A percentile compares a stretch with the other conserved stretches of the same genome.
phyloP scores from a whole-genome alignment of 2,888 invertebrate species.

The Lochmaea capreae region DNA sequence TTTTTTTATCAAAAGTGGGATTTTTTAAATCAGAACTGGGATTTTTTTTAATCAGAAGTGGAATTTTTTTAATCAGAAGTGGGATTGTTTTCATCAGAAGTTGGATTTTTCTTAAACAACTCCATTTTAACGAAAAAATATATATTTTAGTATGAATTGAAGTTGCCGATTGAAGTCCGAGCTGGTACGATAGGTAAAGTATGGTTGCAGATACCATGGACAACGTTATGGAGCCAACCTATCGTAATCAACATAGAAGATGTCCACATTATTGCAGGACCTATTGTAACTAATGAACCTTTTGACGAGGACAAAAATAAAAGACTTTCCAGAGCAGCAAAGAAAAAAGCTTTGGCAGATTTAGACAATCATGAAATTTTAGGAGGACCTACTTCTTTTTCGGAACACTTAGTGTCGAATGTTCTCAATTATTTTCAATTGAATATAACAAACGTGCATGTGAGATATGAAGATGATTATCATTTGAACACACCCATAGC shows the following conservation, averaged over 20 bases:
- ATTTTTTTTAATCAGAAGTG: no score
- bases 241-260: conserved; percentile 81
- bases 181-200: conserved; percentile 83
- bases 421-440: conserved; percentile 85
- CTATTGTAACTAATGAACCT: conserved; percentile 74
- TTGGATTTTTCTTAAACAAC: no score
- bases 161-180: conserved; percentile 84
- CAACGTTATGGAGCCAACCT: conserved; percentile 79
- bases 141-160: conserved; percentile 78
- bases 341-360: conserved; percentile 76
- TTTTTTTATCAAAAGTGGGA: no score
- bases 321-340: conserved; percentile 77
- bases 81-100: no score
- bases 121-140: neutral
- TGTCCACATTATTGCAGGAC: conserved; percentile 80
- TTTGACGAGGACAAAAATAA: conserved; percentile 82
- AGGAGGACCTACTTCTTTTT: conserved; percentile 75
- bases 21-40: no score
- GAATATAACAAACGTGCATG: conserved; percentile 81
- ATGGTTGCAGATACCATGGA: conserved; percentile 82
- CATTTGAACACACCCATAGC: conserved; percentile 76
- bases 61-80: no score
- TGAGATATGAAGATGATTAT: conserved; percentile 83
- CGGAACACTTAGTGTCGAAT: conserved; percentile 79
- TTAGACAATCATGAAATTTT: conserved; percentile 72